A percentile compares a stretch with the other conserved stretches of the same genome.
These are phyloP conservation scores for Meloidogyne exigua DNA, from an alignment of 1,140 invertebrate species.

Conservation along the genomic window DNA sequence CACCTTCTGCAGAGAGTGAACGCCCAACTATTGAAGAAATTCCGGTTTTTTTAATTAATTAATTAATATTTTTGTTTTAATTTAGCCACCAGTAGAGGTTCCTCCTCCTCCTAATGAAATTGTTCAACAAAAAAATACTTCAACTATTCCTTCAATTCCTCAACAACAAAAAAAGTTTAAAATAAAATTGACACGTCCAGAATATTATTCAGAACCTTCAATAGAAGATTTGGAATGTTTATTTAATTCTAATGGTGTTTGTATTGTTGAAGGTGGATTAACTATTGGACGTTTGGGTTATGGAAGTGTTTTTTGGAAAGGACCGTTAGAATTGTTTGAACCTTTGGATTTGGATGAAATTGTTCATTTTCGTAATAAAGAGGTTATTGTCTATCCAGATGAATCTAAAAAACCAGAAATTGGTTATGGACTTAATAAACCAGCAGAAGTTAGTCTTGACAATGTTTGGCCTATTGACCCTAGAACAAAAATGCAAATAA, in stretches of 20 bases:
- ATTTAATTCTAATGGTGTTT: constrained; percentile 64
- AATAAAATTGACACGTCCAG: constrained; percentile 30
- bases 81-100: background rate
- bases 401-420: constrained; percentile 74
- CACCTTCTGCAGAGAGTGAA: background rate
- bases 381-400: constrained; percentile 72
- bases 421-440: constrained; percentile 83
- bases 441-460: constrained; percentile 85
- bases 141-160: background rate
- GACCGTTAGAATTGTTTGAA: constrained; percentile 50
- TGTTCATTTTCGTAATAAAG: constrained; percentile 71
- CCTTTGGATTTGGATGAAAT: constrained; percentile 54
- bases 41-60: background rate
- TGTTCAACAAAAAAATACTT: background rate
- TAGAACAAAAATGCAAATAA: constrained; percentile 76
- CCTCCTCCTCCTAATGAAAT: background rate
- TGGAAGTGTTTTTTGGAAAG: constrained; percentile 80
- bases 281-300: constrained; percentile 47
- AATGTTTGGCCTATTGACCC: constrained; percentile 91
- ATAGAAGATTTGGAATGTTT: constrained; percentile 73
- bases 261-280: constrained; percentile 25
- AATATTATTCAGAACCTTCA: constrained; percentile 70
- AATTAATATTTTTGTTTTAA: background rate
- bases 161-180: constrained; percentile 9
- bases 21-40: background rate